Percentiles rank a stretch among this genome's conserved stretches.
Conservation (phyloP, 2,113 vertebrate species). For the Caranx ignobilis region DNA sequence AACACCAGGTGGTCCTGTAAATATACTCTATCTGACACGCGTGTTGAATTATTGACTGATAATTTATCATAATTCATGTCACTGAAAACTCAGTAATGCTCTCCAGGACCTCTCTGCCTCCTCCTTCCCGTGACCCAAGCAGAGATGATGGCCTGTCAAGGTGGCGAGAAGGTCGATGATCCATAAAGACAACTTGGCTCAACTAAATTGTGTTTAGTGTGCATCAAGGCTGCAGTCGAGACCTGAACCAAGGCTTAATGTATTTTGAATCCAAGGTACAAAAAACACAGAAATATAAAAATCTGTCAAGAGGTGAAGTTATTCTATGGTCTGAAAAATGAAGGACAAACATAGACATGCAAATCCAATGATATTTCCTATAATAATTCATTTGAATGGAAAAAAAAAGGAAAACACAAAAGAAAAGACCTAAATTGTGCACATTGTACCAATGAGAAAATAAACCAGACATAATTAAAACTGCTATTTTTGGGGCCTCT, state of each 20-base stretch:
- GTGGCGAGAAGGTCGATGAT: conserved; percentile 46
- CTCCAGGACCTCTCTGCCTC: conserved; percentile 44
- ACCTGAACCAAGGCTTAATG: neutral
- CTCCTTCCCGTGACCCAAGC: conserved; percentile 55
- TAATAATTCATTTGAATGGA: neutral
- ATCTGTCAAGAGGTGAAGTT: neutral
- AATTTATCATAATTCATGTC: conserved; percentile 85
- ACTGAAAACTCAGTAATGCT: conserved; percentile 74
- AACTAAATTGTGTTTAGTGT: neutral
- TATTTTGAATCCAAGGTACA: neutral
- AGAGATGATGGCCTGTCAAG: conserved; percentile 37
- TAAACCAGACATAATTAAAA: conserved; percentile 2
- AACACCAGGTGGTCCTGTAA: conserved; percentile 79
- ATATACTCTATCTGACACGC: conserved; percentile 72
- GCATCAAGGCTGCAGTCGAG: neutral
- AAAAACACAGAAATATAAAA: neutral
- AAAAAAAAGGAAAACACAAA: neutral
- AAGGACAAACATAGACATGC: neutral
- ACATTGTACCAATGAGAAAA: neutral
- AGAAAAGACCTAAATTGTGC: neutral
- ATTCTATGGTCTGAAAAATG: neutral
- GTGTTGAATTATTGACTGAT: conserved; percentile 84
- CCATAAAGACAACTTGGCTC: neutral
- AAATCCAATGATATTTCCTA: neutral
- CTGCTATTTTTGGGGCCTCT: too few species aligned